phyloP scores from a whole-genome alignment of 2,797 vertebrate genomes.

The Novumbra hubbsi region DNA sequence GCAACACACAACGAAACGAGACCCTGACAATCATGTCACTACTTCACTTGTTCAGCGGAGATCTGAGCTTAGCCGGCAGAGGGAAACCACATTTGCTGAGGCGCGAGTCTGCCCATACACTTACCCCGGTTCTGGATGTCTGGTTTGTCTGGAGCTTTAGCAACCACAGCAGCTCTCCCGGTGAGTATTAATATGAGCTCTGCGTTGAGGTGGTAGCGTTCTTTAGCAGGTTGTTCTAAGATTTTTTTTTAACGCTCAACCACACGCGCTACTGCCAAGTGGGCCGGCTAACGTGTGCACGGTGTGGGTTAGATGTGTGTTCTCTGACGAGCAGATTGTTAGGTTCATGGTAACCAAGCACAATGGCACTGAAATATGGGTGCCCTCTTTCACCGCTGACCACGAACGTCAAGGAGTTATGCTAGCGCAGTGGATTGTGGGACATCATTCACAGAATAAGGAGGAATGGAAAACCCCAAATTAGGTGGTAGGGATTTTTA shows the following conservation, averaged over 20 bases:
- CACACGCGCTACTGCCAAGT: conserved; percentile 27
- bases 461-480: conserved; percentile 55
- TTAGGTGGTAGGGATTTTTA: conserved; percentile 52
- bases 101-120: conserved; percentile 45
- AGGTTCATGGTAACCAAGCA: conserved; percentile 31
- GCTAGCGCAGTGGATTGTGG: conserved; percentile 44
- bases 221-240: conserved; percentile 52
- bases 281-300: conserved; percentile 30
- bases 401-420: conserved; percentile 37
- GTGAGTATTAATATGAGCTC: conserved; percentile 56
- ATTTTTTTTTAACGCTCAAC: conserved; percentile 28
- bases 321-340: conserved; percentile 1
- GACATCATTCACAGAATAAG: conserved; percentile 44
- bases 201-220: conserved; percentile 32
- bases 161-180: conserved; percentile 60
- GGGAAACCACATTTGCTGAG: conserved; percentile 52
- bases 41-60: conserved; percentile 18
- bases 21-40: conserved; percentile 16
- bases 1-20: not conserved
- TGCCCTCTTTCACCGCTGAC: conserved; percentile 34
- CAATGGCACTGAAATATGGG: conserved; percentile 22
- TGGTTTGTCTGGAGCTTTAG: conserved; percentile 53
- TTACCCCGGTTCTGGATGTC: conserved; percentile 40
- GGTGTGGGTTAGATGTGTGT: conserved; percentile 1
- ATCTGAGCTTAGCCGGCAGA: conserved; percentile 42